These are phyloP conservation scores for Eristalis intricaria DNA, from an alignment of 2,888 invertebrate genomes.

Conservation along the genomic window DNA sequence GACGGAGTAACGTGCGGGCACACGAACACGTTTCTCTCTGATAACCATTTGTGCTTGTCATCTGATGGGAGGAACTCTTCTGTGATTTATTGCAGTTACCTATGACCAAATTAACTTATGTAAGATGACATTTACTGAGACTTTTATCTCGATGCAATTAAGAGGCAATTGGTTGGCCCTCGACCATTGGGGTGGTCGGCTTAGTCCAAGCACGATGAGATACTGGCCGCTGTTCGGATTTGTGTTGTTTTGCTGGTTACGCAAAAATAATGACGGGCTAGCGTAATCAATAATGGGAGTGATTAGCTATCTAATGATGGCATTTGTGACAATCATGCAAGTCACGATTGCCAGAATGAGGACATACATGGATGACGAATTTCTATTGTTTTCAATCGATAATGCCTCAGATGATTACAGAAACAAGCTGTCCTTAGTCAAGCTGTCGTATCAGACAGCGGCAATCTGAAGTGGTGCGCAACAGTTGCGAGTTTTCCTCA, in stretches of 20 bases:
- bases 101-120: conserved; percentile 33
- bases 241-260: neutral
- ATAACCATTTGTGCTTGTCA: neutral
- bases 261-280: neutral
- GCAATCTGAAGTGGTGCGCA: conserved; percentile 27
- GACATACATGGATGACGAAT: neutral
- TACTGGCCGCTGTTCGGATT: neutral
- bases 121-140: conserved; percentile 21
- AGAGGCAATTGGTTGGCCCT: neutral
- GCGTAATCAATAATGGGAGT: neutral
- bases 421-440: neutral
- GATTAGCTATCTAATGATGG: neutral
- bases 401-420: neutral
- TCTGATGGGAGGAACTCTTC: neutral
- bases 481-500: conserved; percentile 44
- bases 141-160: neutral
- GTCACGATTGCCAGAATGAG: conserved; percentile 2
- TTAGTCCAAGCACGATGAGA: neutral
- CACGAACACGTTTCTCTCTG: neutral
- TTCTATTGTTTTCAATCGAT: conserved; percentile 21
- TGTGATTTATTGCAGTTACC: conserved; percentile 2
- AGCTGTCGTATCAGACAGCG: neutral
- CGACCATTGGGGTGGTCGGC: neutral
- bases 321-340: neutral
- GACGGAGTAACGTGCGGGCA: neutral